Evolutionary conservation across 2,113 vertebrate species (phyloP).

Genomic region (Lonchura striata): DNA sequence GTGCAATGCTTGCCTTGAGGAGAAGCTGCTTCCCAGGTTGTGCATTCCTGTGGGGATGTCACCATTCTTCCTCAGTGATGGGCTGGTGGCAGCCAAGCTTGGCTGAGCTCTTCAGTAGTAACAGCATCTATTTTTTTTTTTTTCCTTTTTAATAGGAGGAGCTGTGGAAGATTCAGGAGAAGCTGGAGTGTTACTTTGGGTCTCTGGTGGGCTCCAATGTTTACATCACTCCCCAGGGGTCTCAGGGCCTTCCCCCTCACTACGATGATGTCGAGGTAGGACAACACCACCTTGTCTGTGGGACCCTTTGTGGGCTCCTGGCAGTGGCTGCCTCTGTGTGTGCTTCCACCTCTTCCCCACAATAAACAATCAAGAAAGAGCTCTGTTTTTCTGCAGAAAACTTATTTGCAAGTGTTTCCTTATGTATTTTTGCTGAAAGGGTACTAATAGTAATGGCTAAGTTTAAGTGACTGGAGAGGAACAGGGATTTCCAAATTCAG

Average conservation of each 20-base stretch:
- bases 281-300: neutral
- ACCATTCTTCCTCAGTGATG: neutral
- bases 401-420: neutral
- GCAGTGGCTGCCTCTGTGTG: neutral
- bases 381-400: neutral
- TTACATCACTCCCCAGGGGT: constrained; percentile 87
- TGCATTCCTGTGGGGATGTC: neutral
- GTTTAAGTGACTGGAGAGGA: neutral
- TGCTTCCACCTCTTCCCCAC: accelerated
- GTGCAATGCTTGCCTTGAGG: neutral
- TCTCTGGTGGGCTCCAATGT: constrained; percentile 90
- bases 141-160: constrained; percentile 77
- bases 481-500: neutral
- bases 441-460: neutral
- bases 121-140: accelerated
- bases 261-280: constrained; percentile 93
- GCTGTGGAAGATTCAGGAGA: constrained; percentile 91
- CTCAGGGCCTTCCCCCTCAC: constrained; percentile 90
- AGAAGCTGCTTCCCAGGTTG: neutral
- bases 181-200: constrained; percentile 90
- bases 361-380: neutral
- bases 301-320: neutral
- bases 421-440: neutral
- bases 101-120: neutral
- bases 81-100: neutral